Base-by-base conservation (phyloP, 2,888 invertebrate species). In the Cephonodes hylas region DNA sequence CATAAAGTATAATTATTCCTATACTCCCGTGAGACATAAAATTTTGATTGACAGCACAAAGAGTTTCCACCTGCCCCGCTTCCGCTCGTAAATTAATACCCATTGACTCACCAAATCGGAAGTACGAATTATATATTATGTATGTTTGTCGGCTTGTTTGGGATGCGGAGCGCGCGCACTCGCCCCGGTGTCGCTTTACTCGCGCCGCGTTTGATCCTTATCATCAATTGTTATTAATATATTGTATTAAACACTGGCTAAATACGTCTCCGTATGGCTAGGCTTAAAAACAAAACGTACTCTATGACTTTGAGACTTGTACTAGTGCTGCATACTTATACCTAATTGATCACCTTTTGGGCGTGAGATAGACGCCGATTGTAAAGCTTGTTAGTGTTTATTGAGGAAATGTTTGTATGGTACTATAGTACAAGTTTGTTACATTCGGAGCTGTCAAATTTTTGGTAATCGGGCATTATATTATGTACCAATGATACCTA, bases 121-220 rank as follows among this genome's bases (percentile, higher is more conserved):
- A 86, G 84, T 85, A 74, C 72, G 77, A 84, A 81, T 82, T 76
- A 80, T 74, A 79, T n/a, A n/a, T n/a, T n/a, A 76, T 69, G 69
- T 74, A 71, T 76, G 63, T 81, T 78, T 79, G 81, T 80, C 84
- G 84, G 82, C 67, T 62, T 76, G 66, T 78, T 83, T 77, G 64
- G 66, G 73, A 75, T 69, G 70, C 68, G 66, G 60, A 68, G 75
- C 56, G 42, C 23, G 34, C 42, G 23, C 44, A 27, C n/a, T 18
- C 46, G 15, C 34, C 42, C 59, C 65, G 66, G 38, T 70, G 65
- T 68, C 69, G 64, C 70, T 81, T 81, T 78, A 70, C 64, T 62
- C 63, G 60, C 61, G 66, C 77, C 82, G 80, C 70, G 56, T 65
- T 64, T 53, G 81, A 79, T 80, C 63, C 62, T 65, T 76, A 81